Evolutionary conservation across 2,888 invertebrate species (phyloP).

Genomic region (Belgica antarctica): DNA sequence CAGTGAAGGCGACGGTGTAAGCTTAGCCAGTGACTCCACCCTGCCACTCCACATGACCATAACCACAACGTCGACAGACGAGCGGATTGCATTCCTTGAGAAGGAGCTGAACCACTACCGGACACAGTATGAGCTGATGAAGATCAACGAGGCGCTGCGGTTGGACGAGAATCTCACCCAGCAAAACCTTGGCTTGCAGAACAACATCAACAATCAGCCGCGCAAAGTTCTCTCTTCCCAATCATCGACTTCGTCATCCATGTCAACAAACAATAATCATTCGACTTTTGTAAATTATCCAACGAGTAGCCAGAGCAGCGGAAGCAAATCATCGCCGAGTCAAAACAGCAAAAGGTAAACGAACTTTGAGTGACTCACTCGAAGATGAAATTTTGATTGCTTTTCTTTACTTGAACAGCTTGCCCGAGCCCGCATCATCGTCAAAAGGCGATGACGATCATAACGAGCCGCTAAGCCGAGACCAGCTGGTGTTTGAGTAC

Average conservation of each 20-base stretch:
- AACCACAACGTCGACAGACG: conserved; percentile 49
- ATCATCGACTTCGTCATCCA: conserved; percentile 16
- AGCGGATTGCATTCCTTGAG: conserved; percentile 57
- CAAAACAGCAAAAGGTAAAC: conserved; percentile 32
- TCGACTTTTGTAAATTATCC: conserved; percentile 41
- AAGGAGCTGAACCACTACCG: conserved; percentile 73
- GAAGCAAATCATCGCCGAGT: conserved; percentile 38
- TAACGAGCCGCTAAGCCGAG: conserved; percentile 46
- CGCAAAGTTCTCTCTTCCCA: conserved; percentile 37
- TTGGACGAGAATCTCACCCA: conserved; percentile 26
- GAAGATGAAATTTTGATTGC: neutral
- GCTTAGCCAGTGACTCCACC: conserved; percentile 53
- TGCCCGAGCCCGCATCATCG: conserved; percentile 20
- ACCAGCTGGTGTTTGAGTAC: conserved; percentile 52
- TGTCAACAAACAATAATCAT: conserved; percentile 31
- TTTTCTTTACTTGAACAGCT: conserved; percentile 1
- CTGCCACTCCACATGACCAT: conserved; percentile 47
- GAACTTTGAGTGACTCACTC: neutral
- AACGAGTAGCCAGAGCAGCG: conserved; percentile 38
- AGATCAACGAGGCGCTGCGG: conserved; percentile 56
- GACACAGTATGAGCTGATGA: conserved; percentile 67
- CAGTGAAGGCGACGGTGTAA: conserved; percentile 64
- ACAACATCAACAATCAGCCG: conserved; percentile 4
- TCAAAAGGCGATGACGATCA: conserved; percentile 45
- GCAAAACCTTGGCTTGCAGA: conserved; percentile 3